These are phyloP conservation scores for Chaetogeoica ovagalla DNA, from an alignment of 2,888 invertebrate species.

Conservation along the genomic window DNA sequence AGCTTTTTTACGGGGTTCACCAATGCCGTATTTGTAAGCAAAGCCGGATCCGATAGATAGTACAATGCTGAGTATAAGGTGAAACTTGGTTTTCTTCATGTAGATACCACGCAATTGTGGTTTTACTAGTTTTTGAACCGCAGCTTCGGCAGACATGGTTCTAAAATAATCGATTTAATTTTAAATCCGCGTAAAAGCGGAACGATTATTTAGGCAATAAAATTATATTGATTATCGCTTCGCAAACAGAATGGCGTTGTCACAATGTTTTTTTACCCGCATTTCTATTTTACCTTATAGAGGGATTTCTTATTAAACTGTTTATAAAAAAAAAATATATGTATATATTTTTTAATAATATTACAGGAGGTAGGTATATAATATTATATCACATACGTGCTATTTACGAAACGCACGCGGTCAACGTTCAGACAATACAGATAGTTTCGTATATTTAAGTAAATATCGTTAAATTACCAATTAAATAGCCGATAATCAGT, in stretches of 20 bases:
- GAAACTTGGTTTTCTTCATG: slow-evolving; percentile 66
- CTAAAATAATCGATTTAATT: neutral
- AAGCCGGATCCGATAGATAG: slow-evolving; percentile 57
- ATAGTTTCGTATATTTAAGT: neutral
- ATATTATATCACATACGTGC: too few species aligned
- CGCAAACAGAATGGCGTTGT: too few species aligned
- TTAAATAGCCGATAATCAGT: neutral
- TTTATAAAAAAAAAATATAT: neutral
- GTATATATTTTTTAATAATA: too few species aligned
- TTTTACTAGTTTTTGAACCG: slow-evolving; percentile 59
- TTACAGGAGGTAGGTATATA: too few species aligned
- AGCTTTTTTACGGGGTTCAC: slow-evolving; percentile 63
- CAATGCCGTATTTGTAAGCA: slow-evolving; percentile 62
- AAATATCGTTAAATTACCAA: neutral
- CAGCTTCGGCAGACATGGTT: slow-evolving; percentile 37
- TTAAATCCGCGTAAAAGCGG: neutral
- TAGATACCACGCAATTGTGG: slow-evolving; percentile 75
- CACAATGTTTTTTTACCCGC: neutral
- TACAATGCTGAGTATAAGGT: slow-evolving; percentile 63
- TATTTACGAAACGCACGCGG: too few species aligned
- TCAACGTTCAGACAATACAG: too few species aligned
- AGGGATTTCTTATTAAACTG: neutral
- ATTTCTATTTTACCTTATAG: neutral
- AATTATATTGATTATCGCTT: too few species aligned
- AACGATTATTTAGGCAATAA: neutral